Percentiles rank a stretch among this genome's conserved stretches.
Conservation (phyloP, 2,113 vertebrate genomes). For the Thomomys bottae region DNA sequence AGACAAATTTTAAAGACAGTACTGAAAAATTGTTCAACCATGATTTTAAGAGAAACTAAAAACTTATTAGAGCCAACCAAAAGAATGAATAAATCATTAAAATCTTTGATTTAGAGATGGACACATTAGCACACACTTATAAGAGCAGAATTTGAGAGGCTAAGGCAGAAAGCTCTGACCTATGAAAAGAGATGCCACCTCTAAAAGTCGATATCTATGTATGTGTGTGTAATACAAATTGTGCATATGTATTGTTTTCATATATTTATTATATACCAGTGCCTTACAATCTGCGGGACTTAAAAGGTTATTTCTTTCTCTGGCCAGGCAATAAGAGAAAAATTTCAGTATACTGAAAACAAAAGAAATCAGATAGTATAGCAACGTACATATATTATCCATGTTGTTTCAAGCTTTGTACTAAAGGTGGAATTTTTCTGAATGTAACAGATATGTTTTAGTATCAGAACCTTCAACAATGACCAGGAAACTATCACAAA, state of each 20-base stretch:
- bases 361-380: conserved; percentile 18
- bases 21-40: not conserved
- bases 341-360: conserved; percentile 27
- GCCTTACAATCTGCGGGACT: not conserved
- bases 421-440: not conserved
- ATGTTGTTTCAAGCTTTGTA: not conserved
- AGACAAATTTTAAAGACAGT: not conserved
- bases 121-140: too few species aligned
- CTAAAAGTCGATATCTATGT: not conserved
- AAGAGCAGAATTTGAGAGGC: not conserved
- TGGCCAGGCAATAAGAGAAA: not conserved
- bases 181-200: not conserved
- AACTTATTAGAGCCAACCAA: conserved; percentile 24
- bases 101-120: not conserved
- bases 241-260: too few species aligned
- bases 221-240: too few species aligned
- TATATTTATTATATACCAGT: not conserved
- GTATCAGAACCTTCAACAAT: not conserved
- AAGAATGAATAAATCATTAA: conserved; percentile 18
- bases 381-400: not conserved
- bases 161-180: not conserved
- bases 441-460: not conserved
- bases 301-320: not conserved
- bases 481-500: not conserved
- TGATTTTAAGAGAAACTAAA: conserved; percentile 28